Evolutionary conservation across 1,140 invertebrate species (phyloP).

Genomic region (Conus betulinus): DNA sequence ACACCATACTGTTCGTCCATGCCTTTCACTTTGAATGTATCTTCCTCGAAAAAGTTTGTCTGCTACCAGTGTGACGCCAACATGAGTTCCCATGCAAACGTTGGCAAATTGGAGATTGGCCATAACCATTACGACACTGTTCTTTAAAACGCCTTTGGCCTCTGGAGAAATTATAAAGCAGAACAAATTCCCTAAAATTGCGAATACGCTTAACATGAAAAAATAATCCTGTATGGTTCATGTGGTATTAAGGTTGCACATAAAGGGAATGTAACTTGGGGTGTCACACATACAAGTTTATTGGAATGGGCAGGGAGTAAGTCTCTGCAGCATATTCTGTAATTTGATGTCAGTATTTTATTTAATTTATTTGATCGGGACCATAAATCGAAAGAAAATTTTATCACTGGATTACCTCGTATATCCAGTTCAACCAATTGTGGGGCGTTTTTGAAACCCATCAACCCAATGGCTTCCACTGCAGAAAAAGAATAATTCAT

Average conservation of each 20-base stretch:
- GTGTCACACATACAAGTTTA: constrained; percentile 6
- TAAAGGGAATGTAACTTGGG: constrained; percentile 46
- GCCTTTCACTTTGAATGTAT: too few species aligned
- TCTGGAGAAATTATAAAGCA: too few species aligned
- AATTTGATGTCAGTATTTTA: constrained; percentile 35
- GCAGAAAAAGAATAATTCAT: not conserved
- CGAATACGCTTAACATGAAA: too few species aligned
- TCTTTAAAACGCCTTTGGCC: too few species aligned
- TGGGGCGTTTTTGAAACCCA: not conserved
- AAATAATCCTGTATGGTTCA: too few species aligned
- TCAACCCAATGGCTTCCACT: not conserved
- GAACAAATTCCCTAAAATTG: too few species aligned
- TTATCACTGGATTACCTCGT: not conserved
- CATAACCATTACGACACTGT: too few species aligned
- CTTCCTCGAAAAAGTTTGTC: too few species aligned
- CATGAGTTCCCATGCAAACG: too few species aligned
- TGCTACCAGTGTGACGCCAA: too few species aligned
- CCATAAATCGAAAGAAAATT: not conserved
- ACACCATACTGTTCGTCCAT: too few species aligned
- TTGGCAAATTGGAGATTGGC: too few species aligned
- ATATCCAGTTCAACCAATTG: not conserved
- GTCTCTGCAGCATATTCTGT: constrained; percentile 46
- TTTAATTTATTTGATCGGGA: not conserved
- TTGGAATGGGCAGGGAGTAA: constrained; percentile 19
- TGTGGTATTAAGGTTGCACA: constrained; percentile 23